Conservation (phyloP, 2,797 vertebrate genomes). For the Cossypha caffra region DNA sequence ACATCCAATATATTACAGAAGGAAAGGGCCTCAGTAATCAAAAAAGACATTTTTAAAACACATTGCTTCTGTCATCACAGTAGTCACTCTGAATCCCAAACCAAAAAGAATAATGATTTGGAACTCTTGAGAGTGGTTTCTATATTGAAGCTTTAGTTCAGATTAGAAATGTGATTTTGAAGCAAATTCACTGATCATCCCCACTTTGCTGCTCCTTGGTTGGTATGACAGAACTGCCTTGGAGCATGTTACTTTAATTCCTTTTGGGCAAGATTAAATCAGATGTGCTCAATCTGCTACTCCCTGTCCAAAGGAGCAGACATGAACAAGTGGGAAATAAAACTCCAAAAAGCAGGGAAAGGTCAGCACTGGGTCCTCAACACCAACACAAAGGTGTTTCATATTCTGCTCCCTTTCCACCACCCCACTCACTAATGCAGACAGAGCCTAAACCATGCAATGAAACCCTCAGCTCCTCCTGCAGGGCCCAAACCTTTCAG, state of each 20-base stretch:
- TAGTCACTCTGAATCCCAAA: background rate
- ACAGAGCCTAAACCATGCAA: fast-evolving
- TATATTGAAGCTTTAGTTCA: background rate
- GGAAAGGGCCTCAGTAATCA: background rate
- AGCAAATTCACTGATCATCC: background rate
- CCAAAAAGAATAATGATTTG: background rate
- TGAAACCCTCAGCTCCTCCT: background rate
- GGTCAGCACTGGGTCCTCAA: background rate
- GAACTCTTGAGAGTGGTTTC: background rate
- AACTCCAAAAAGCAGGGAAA: background rate
- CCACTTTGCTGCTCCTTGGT: background rate
- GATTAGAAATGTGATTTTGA: constrained; percentile 26
- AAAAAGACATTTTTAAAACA: background rate
- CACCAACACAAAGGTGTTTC: fast-evolving
- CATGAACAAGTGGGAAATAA: background rate
- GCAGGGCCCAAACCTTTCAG: background rate
- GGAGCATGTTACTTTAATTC: background rate
- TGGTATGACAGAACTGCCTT: background rate
- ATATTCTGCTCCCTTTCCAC: background rate
- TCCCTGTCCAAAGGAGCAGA: background rate
- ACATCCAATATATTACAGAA: background rate
- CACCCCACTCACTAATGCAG: background rate
- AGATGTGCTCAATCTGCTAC: background rate
- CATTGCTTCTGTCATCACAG: background rate
- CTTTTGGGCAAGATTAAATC: background rate